These are phyloP conservation scores for Thaleichthys pacificus DNA, from an alignment of 2,797 vertebrate genomes.

Conservation along the genomic window DNA sequence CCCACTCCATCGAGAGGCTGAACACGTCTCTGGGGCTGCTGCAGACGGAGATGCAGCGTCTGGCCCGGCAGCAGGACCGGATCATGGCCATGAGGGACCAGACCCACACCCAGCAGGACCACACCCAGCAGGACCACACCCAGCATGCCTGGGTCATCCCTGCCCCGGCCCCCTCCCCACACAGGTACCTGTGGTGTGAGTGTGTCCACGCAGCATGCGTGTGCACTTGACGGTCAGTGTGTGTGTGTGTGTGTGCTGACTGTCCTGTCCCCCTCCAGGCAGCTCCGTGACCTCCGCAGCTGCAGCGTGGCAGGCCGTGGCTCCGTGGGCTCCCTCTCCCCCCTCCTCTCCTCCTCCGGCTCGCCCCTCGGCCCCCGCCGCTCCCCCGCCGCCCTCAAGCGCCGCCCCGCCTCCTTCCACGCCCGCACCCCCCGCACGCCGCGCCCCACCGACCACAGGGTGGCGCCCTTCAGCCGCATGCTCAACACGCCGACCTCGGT, in stretches of 20 bases:
- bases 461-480: conserved; percentile 90
- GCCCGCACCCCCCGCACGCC: conserved; percentile 86
- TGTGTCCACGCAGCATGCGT: too few species aligned
- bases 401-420: conserved; percentile 86
- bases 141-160: conserved; percentile 92
- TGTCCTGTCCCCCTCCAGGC: conserved; percentile 72
- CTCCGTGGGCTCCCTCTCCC: conserved; percentile 81
- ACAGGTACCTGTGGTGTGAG: conserved; percentile 54
- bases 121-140: conserved; percentile 73
- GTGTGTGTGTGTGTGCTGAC: neutral
- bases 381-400: conserved; percentile 83
- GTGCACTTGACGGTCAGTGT: neutral
- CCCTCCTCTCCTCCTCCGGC: conserved; percentile 78
- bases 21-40: conserved; percentile 90
- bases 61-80: conserved; percentile 93
- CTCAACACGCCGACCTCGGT: conserved; percentile 93
- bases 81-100: conserved; percentile 94
- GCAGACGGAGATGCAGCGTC: conserved; percentile 95
- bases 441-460: conserved; percentile 89
- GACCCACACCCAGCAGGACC: conserved; percentile 73
- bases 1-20: conserved; percentile 91
- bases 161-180: conserved; percentile 77
- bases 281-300: conserved; percentile 84
- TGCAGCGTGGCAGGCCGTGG: conserved; percentile 75
- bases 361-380: conserved; percentile 81